phyloP scores from a whole-genome alignment of 1,140 invertebrate genomes.

The Cotesia typhae region DNA sequence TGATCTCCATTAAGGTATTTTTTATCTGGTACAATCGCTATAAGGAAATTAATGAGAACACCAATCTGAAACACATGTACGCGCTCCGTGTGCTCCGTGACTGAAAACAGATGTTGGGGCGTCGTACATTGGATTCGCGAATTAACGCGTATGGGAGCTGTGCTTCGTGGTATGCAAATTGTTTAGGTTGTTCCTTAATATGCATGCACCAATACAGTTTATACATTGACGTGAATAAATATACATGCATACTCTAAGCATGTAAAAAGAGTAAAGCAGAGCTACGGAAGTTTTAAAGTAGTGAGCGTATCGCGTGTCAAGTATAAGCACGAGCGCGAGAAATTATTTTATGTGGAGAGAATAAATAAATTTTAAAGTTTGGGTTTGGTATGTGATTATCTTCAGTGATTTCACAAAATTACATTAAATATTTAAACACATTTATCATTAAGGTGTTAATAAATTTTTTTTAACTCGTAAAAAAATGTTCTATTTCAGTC shows the following conservation, averaged over 20 bases:
- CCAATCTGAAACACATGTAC: conserved; percentile 14
- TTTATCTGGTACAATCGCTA: conserved; percentile 13
- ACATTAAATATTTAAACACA: too few relatives aligned
- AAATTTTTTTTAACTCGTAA: too few relatives aligned
- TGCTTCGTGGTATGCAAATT: background rate
- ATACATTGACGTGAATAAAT: conserved; percentile 38
- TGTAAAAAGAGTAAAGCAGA: conserved; percentile 9
- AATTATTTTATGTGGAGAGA: conserved; percentile 47
- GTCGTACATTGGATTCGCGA: conserved; percentile 21
- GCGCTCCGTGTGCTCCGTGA: conserved; percentile 22
- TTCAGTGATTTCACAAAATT: too few relatives aligned
- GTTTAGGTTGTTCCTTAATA: background rate
- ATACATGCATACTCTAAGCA: background rate
- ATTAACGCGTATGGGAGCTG: conserved; percentile 14
- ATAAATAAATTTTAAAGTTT: conserved; percentile 14
- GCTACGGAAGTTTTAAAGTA: conserved; percentile 24
- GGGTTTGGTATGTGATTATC: conserved; percentile 17
- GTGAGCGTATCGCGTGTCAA: conserved; percentile 46
- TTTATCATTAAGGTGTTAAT: too few relatives aligned
- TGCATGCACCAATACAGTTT: conserved; percentile 16
- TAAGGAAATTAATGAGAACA: conserved; percentile 24
- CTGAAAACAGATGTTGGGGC: conserved; percentile 29
- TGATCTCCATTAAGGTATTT: conserved; percentile 24
- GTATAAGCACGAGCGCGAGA: conserved; percentile 42
- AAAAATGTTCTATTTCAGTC: too few relatives aligned